Conservation (phyloP, 2,797 vertebrate species). For the Sebastolobus altivelis region DNA sequence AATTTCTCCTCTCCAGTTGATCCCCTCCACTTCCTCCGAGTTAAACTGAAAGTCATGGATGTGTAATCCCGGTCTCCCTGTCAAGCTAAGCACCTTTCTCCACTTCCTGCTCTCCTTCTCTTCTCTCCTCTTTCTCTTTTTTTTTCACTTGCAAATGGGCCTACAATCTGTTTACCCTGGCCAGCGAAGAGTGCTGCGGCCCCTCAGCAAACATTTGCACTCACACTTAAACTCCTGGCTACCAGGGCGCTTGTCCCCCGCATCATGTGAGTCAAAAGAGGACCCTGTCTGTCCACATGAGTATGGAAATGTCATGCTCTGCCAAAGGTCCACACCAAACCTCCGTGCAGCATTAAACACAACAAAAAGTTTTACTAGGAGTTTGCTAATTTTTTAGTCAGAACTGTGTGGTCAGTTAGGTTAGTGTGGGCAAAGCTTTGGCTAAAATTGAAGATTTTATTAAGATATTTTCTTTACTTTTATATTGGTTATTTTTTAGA, state of each 20-base stretch:
- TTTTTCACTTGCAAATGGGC: constrained; percentile 87
- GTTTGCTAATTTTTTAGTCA: neutral
- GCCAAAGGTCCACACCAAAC: constrained; percentile 27
- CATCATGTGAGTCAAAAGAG: constrained; percentile 76
- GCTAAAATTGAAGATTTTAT: neutral
- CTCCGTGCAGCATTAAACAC: constrained; percentile 14
- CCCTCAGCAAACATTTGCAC: constrained; percentile 87
- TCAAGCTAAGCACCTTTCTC: constrained; percentile 84
- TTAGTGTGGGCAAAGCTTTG: neutral
- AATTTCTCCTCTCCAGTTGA: constrained; percentile 73
- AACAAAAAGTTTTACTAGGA: constrained; percentile 9
- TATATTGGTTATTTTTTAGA: neutral
- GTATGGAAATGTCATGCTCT: constrained; percentile 66
- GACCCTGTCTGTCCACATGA: constrained; percentile 67
- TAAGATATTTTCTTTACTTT: no score
- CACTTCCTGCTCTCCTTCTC: constrained; percentile 81
- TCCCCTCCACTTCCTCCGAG: constrained; percentile 75
- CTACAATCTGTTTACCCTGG: constrained; percentile 88
- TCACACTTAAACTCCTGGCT: constrained; percentile 81
- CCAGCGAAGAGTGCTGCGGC: constrained; percentile 78
- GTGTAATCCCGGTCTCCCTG: constrained; percentile 83
- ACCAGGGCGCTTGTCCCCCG: constrained; percentile 64
- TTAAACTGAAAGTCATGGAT: constrained; percentile 79
- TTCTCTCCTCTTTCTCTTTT: constrained; percentile 56
- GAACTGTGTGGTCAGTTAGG: neutral